Evolutionary conservation across 2,113 vertebrate species (phyloP), one percentile per base, ranked within the genome.

Genomic region (Lycaon pictus): DNA sequence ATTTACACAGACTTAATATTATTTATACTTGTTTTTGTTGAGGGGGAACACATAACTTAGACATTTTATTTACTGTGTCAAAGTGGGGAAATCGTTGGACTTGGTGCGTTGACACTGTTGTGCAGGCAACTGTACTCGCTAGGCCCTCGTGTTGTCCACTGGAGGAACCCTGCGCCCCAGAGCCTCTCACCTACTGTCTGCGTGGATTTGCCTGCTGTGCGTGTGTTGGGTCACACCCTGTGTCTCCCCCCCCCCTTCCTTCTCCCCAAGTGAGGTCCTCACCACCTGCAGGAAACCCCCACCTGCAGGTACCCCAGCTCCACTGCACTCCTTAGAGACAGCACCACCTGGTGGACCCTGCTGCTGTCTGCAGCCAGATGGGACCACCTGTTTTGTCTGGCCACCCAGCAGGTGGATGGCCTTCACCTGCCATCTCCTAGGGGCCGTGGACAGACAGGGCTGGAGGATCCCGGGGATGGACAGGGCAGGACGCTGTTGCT

Each of bases 341-440:
- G 77, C 29, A 7, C 60, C 25, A 19, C 82, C 60, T 29, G 35
- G 16, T 29, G 37, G 60, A 7, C 37, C 17, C 60, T 32, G 27
- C 25, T 19, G 48, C 16, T 32, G 58, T 6, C 82, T 63, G 37
- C 27, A 7, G 37, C 48, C 17, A 0, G 12, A 0, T 3, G 5
- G 60, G 81, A 11, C 25, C 5, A 0, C 10, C 80, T 25, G n/a
- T 1, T 9, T 16, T 6, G 3, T 19, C 43, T 0, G 35, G 79
- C 20, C 7, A 1, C 3, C 6, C 20, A 8, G 11, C 55, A 27
- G 80, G n/a, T 16, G 3, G 3, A 8, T 3, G 32, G 55, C 3
- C 32, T 13, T 25, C 80, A 11, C 4, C n/a, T 11, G 56, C 23
- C 8, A 1, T 13, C 12, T 23, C 7, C 22, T 7, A 25, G 55